These are phyloP conservation scores for Strix occidentalis DNA, from an alignment of 2,797 vertebrate genomes.

Conservation along the genomic window DNA sequence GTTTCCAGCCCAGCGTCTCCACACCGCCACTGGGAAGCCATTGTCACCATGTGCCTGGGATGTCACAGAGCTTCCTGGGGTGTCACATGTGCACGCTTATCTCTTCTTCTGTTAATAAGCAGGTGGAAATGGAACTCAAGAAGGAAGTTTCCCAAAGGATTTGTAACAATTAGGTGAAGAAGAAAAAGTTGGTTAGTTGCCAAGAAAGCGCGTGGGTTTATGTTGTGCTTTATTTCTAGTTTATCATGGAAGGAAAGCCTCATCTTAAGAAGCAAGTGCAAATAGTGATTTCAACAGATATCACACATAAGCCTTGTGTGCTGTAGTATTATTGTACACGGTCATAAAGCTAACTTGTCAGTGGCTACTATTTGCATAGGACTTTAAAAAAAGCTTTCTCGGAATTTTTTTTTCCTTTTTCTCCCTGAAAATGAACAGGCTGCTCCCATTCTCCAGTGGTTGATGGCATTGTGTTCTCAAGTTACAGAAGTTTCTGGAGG, in stretches of 20 bases:
- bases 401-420: not conserved
- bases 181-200: not conserved
- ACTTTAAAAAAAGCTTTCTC: not conserved
- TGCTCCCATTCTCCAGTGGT: not conserved
- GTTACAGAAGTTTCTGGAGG: not conserved
- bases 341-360: not conserved
- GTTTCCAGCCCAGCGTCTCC: not conserved
- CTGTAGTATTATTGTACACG: not conserved
- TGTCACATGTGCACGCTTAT: not conserved
- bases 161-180: not conserved
- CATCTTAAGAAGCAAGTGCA: not conserved
- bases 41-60: not conserved
- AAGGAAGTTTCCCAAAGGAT: not conserved
- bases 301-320: not conserved
- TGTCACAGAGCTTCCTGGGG: not conserved
- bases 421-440: not conserved
- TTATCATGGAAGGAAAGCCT: not conserved
- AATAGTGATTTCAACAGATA: not conserved
- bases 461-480: not conserved
- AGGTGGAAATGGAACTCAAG: not conserved
- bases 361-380: not conserved
- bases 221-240: not conserved
- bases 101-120: not conserved
- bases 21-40: accelerated
- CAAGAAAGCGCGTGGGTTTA: not conserved